Conservation (phyloP, 2,113 vertebrate genomes). For the Reinhardtius hippoglossoides region DNA sequence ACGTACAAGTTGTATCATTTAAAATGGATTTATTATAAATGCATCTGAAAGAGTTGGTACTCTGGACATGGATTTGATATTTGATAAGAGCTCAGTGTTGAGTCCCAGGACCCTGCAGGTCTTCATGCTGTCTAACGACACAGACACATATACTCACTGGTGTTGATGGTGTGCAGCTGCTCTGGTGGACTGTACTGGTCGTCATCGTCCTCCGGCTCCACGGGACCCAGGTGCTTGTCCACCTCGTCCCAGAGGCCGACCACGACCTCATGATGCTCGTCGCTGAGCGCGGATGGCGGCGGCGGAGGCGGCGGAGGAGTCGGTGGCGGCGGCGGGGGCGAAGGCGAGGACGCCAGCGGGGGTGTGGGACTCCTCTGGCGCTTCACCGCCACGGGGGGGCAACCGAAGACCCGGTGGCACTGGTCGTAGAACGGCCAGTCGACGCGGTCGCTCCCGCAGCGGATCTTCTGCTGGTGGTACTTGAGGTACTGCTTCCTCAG, state of each 20-base stretch:
- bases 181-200: slow-evolving; percentile 36
- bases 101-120: too few species aligned
- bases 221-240: slow-evolving; percentile 13
- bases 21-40: too few species aligned
- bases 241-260: slow-evolving; percentile 53
- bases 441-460: slow-evolving; percentile 22
- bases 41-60: too few species aligned
- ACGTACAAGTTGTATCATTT: too few species aligned
- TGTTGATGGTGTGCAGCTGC: slow-evolving; percentile 9
- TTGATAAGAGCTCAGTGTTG: too few species aligned
- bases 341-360: neutral
- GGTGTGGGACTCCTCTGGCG: slow-evolving; percentile 8
- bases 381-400: neutral
- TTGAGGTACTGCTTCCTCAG: slow-evolving; percentile 51
- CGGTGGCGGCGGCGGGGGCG: neutral
- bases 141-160: slow-evolving; percentile 14
- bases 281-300: neutral
- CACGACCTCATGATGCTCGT: slow-evolving; percentile 34
- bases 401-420: slow-evolving; percentile 41
- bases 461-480: slow-evolving; percentile 40
- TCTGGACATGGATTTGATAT: too few species aligned
- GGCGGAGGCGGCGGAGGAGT: neutral
- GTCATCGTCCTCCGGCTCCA: slow-evolving; percentile 44
- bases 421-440: slow-evolving; percentile 53
- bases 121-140: too few species aligned